These are phyloP conservation scores for Notodonta dromedarius DNA, from an alignment of 2,888 invertebrate genomes.

Conservation along the genomic window DNA sequence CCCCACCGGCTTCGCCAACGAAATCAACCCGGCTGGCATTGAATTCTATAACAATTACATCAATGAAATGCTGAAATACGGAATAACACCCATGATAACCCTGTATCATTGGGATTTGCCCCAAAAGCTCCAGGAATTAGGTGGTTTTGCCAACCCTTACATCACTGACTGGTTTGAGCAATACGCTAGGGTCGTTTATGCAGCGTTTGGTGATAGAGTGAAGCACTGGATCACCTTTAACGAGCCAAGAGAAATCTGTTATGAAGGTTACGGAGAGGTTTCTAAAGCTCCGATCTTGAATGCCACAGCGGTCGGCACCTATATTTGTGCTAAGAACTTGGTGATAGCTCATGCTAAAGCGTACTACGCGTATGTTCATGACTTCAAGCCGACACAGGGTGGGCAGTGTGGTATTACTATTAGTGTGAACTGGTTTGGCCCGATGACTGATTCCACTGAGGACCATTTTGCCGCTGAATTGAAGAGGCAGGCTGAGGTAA, in stretches of 20 bases:
- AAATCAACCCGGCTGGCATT: slow-evolving; percentile 84
- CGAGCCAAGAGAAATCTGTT: slow-evolving; percentile 73
- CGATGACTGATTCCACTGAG: slow-evolving; percentile 53
- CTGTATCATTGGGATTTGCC: slow-evolving; percentile 83
- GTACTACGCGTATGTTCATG: slow-evolving; percentile 62
- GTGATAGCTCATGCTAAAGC: slow-evolving; percentile 81
- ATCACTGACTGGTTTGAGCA: slow-evolving; percentile 73
- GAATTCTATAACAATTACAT: slow-evolving; percentile 87
- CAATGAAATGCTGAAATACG: slow-evolving; percentile 82
- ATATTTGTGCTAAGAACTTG: slow-evolving; percentile 75
- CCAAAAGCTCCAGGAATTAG: slow-evolving; percentile 77
- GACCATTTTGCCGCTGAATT: slow-evolving; percentile 63
- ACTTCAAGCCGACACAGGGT: slow-evolving; percentile 50
- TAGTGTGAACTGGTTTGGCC: slow-evolving; percentile 48
- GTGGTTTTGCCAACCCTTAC: slow-evolving; percentile 75
- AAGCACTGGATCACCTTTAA: slow-evolving; percentile 85
- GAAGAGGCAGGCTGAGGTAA: slow-evolving; percentile 43
- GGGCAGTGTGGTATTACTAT: slow-evolving; percentile 52
- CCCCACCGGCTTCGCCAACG: slow-evolving; percentile 78
- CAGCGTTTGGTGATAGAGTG: slow-evolving; percentile 75
- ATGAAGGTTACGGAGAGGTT: slow-evolving; percentile 66
- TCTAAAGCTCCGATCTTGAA: slow-evolving; percentile 59
- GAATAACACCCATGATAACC: slow-evolving; percentile 84
- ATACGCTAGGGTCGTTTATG: slow-evolving; percentile 70
- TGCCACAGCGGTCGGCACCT: slow-evolving; percentile 69